These are phyloP conservation scores for Pipistrellus kuhlii DNA, from an alignment of 2,797 vertebrate species.

Conservation along the genomic window DNA sequence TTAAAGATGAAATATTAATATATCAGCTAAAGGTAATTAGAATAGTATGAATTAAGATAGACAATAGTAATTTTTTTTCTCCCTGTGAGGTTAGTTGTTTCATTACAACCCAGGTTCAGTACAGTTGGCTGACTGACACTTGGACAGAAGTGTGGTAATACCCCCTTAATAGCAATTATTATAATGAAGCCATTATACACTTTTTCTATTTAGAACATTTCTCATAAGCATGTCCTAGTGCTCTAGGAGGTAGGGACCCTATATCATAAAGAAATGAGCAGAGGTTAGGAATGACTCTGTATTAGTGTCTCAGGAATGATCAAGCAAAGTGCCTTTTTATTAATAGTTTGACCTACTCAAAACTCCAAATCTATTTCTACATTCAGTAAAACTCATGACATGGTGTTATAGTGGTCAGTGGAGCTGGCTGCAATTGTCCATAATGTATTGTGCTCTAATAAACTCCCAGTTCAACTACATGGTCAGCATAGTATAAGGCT, in stretches of 20 bases:
- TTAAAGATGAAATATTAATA: background rate
- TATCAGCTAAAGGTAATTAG: background rate
- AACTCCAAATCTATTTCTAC: conserved; percentile 18
- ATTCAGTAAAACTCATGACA: background rate
- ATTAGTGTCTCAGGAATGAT: conserved; percentile 9
- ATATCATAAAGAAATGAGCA: background rate
- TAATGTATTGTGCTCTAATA: conserved; percentile 47
- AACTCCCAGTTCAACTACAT: background rate
- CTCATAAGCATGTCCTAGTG: conserved; percentile 8
- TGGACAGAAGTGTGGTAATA: background rate
- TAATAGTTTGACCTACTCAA: conserved; percentile 36
- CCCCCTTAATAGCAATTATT: background rate
- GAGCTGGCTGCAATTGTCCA: background rate
- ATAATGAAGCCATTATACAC: background rate
- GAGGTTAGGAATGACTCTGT: conserved; percentile 3
- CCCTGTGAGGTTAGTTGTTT: background rate
- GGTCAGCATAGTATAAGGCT: background rate
- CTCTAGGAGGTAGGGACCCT: background rate
- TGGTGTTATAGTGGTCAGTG: conserved; percentile 39
- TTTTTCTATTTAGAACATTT: background rate
- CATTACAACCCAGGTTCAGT: background rate
- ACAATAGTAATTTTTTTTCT: background rate
- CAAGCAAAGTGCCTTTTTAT: conserved; percentile 25
- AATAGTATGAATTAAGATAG: conserved; percentile 1
- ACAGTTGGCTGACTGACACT: background rate